Conservation (phyloP, 2,888 invertebrate genomes). For the Phortica okadai region DNA sequence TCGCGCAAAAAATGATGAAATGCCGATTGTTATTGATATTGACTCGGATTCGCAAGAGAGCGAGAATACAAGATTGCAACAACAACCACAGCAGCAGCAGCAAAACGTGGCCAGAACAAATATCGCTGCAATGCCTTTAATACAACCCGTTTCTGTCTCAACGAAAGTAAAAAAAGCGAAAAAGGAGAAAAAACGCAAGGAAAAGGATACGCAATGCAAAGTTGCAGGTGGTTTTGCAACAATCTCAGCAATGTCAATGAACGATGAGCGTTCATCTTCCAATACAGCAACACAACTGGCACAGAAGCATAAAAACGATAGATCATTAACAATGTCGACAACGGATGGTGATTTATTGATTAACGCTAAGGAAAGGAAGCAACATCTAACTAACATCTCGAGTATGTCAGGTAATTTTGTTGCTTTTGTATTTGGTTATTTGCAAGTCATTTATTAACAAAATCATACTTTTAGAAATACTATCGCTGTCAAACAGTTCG, state of each 20-base stretch:
- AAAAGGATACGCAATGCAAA: constrained; percentile 40
- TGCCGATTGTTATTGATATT: constrained; percentile 69
- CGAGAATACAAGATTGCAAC: constrained; percentile 44
- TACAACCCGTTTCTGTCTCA: no score
- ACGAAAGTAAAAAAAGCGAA: constrained; percentile 56
- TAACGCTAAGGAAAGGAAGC: not conserved
- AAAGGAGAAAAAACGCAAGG: constrained; percentile 65
- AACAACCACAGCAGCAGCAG: constrained; percentile 12
- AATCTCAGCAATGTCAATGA: constrained; percentile 32
- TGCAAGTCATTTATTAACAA: not conserved
- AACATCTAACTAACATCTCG: constrained; percentile 39
- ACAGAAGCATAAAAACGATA: not conserved
- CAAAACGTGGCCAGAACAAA: no score
- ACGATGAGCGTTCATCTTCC: constrained; percentile 44
- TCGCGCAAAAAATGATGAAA: constrained; percentile 46
- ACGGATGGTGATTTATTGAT: not conserved
- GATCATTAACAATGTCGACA: not conserved
- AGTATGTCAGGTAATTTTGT: constrained; percentile 51
- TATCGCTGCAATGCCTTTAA: no score
- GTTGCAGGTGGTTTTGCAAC: constrained; percentile 21
- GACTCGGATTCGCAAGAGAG: constrained; percentile 72
- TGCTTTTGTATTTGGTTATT: not conserved
- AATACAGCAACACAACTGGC: constrained; percentile 21
- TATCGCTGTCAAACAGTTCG: constrained; percentile 70
- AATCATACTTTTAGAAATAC: constrained; percentile 53